A percentile compares a stretch with the other conserved stretches of the same genome.
These are phyloP conservation scores for Diarsia dahlii DNA, from an alignment of 2,888 invertebrate species.

Conservation along the genomic window DNA sequence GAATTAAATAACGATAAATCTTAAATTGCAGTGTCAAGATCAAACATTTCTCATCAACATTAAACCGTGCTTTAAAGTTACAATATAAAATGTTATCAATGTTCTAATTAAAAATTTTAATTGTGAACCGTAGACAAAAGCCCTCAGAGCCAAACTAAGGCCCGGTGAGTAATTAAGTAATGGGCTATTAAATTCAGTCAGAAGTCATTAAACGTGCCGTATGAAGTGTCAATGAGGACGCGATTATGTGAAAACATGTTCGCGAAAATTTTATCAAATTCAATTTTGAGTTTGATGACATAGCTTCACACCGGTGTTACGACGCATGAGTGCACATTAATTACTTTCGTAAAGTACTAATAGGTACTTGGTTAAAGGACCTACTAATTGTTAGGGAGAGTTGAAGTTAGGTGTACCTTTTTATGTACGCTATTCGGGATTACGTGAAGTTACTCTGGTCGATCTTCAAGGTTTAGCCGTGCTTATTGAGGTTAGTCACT, in stretches of 20 bases:
- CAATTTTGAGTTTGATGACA: constrained; percentile 60
- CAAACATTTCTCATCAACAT: neutral
- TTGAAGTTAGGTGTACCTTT: neutral
- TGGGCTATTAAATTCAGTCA: constrained; percentile 76
- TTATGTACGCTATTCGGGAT: neutral
- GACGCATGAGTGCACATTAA: constrained; percentile 52
- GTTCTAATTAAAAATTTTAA: constrained; percentile 73
- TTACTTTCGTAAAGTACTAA: constrained; percentile 38
- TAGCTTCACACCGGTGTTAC: constrained; percentile 16
- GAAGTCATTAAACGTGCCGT: constrained; percentile 72
- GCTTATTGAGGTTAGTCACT: no score
- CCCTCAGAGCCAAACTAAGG: constrained; percentile 60
- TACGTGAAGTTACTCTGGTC: no score
- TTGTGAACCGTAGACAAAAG: constrained; percentile 69
- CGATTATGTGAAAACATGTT: constrained; percentile 71
- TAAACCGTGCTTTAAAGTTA: constrained; percentile 9
- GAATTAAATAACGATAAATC: neutral
- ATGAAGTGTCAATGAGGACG: constrained; percentile 71
- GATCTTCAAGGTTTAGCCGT: no score
- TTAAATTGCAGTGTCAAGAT: neutral
- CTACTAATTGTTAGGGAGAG: neutral
- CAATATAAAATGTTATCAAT: constrained; percentile 60
- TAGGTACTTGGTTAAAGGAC: constrained; percentile 3
- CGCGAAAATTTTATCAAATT: constrained; percentile 65
- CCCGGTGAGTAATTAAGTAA: constrained; percentile 74